Evolutionary conservation across 1,140 invertebrate genomes (phyloP).

Genomic region (Drosophila leontia): DNA sequence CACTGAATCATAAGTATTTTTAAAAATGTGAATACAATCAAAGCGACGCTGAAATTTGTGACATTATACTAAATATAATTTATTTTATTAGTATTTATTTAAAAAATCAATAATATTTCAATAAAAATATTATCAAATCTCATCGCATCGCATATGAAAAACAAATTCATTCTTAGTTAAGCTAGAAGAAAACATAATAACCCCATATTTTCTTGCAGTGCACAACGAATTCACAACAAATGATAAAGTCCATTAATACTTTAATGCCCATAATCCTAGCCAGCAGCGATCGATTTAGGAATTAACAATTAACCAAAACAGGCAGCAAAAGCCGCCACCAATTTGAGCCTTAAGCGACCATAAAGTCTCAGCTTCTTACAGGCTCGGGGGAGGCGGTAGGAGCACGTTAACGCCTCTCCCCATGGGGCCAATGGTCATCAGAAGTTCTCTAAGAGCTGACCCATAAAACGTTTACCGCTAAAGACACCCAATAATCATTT

Average conservation of each 20-base stretch:
- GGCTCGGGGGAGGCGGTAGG: conserved; percentile 5
- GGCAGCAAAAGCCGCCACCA: conserved; percentile 19
- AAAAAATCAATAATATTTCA: too few relatives aligned
- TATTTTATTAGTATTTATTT: too few relatives aligned
- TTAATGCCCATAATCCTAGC: conserved; percentile 17
- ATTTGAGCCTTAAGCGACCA: conserved; percentile 7
- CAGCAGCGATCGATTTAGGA: conserved; percentile 14
- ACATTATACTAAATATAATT: not conserved
- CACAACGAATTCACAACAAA: not conserved
- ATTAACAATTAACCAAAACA: conserved; percentile 26
- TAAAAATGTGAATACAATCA: not conserved
- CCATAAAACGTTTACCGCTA: conserved; percentile 55
- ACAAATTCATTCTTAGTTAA: too few relatives aligned
- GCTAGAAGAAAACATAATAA: too few relatives aligned
- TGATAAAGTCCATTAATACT: conserved; percentile 18
- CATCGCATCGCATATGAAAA: too few relatives aligned
- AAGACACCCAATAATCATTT: conserved; percentile 60
- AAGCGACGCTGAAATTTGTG: too few relatives aligned
- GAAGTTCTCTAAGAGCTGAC: conserved; percentile 37
- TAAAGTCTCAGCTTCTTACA: conserved; percentile 14
- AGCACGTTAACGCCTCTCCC: conserved; percentile 36
- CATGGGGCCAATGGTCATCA: conserved; percentile 14
- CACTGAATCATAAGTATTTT: not conserved
- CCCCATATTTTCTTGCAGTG: not conserved
- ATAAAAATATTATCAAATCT: too few relatives aligned